Evolutionary conservation across 2,113 vertebrate species (phyloP).

Genomic region (Aspiorhynchus laticeps): DNA sequence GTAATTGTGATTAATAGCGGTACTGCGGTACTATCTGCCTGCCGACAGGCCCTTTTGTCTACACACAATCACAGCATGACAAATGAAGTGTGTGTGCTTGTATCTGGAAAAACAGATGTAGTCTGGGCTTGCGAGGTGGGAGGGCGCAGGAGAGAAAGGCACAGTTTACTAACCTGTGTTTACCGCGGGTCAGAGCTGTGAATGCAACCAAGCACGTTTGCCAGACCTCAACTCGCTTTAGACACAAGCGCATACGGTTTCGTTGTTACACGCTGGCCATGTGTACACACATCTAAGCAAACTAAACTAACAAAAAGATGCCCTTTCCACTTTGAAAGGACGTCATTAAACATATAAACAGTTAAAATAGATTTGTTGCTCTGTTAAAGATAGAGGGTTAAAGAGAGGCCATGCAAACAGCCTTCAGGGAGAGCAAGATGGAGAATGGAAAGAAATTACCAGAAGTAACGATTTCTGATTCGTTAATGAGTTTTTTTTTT

Average conservation of each 20-base stretch:
- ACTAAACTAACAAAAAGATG: not conserved
- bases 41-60: conserved; percentile 95
- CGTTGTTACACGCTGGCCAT: not conserved
- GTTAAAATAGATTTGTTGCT: not conserved
- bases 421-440: not conserved
- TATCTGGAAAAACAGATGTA: conserved; percentile 96
- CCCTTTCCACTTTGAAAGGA: not conserved
- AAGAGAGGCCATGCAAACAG: not conserved
- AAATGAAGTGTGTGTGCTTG: conserved; percentile 89
- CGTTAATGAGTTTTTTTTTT: not conserved
- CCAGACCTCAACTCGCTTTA: conserved; percentile 13
- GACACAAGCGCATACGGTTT: not conserved
- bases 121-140: conserved; percentile 87
- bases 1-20: conserved; percentile 99
- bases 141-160: conserved; percentile 81
- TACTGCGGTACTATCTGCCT: conserved; percentile 89
- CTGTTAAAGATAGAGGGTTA: not conserved
- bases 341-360: not conserved
- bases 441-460: not conserved
- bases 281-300: not conserved
- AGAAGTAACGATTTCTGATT: not conserved
- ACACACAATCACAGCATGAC: conserved; percentile 94
- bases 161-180: conserved; percentile 83
- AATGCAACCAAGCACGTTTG: conserved; percentile 13
- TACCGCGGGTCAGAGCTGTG: conserved; percentile 65